phyloP scores from a whole-genome alignment of 2,113 vertebrate species.

The Sinocyclocheilus maitianheensis region DNA sequence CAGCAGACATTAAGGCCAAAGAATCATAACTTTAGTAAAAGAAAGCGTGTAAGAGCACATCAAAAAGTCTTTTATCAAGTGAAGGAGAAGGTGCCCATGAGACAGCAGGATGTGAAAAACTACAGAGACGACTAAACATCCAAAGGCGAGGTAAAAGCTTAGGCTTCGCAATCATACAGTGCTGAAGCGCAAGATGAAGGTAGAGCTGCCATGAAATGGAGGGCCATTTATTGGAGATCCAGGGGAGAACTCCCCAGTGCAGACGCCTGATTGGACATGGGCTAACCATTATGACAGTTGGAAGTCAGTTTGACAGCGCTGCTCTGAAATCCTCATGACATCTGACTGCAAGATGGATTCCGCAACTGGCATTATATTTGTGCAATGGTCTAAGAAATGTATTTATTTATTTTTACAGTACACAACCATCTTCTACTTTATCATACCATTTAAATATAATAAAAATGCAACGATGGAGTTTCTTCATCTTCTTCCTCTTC shows the following conservation, averaged over 20 bases:
- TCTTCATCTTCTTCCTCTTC: not conserved
- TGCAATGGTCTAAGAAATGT: not conserved
- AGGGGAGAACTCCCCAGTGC: slow-evolving; percentile 47
- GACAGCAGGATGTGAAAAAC: slow-evolving; percentile 22
- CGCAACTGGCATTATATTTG: slow-evolving; percentile 11
- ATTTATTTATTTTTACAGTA: not conserved
- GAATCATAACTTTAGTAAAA: slow-evolving; percentile 37
- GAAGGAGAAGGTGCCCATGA: not conserved
- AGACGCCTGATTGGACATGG: slow-evolving; percentile 34
- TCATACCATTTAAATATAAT: not conserved
- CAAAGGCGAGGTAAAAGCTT: slow-evolving; percentile 39
- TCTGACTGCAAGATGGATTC: not conserved
- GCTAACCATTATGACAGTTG: slow-evolving; percentile 41
- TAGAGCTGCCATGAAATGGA: slow-evolving; percentile 42
- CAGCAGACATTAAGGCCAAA: slow-evolving; percentile 46
- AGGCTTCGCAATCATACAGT: slow-evolving; percentile 46
- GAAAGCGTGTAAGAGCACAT: slow-evolving; percentile 28
- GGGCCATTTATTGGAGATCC: slow-evolving; percentile 58
- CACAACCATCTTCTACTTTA: not conserved
- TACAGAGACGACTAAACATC: slow-evolving; percentile 60
- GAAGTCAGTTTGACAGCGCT: slow-evolving; percentile 24
- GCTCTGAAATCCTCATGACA: not conserved
- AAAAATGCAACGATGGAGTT: not conserved
- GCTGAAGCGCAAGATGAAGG: slow-evolving; percentile 46
- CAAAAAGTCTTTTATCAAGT: slow-evolving; percentile 45